Conservation (phyloP, 2,113 vertebrate species). For the Eudorcas thomsonii region DNA sequence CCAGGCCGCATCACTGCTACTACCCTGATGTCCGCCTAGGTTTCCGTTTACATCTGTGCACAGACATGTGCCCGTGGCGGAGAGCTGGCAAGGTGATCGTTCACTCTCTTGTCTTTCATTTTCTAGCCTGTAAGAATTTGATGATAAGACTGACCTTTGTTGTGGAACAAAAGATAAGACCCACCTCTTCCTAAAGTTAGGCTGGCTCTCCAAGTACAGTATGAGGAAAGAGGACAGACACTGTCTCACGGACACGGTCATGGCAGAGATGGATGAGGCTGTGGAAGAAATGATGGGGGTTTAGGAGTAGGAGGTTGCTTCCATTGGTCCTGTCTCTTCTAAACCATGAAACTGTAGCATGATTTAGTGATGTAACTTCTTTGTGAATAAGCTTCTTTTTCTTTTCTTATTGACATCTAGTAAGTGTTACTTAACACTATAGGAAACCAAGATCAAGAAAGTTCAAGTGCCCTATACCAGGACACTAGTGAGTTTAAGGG, state of each 20-base stretch:
- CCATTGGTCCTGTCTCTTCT: background rate
- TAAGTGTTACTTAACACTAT: background rate
- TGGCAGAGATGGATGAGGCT: background rate
- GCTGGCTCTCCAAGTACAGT: background rate
- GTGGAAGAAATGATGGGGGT: background rate
- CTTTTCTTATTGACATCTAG: background rate
- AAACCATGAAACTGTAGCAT: background rate
- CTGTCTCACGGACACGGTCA: background rate
- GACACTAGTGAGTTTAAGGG: background rate
- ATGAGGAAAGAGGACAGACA: background rate
- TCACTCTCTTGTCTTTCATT: background rate
- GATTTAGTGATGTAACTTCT: background rate
- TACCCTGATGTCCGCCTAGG: background rate
- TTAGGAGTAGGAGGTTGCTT: background rate
- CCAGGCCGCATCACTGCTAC: rapidly evolving
- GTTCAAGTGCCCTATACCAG: background rate
- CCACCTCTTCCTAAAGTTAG: background rate
- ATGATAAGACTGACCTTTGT: background rate
- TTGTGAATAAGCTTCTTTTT: background rate
- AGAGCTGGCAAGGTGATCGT: background rate
- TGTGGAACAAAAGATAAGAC: background rate
- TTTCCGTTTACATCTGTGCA: background rate
- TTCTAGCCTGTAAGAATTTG: background rate
- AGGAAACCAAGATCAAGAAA: background rate
- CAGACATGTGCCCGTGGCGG: rapidly evolving